Percentiles rank a stretch among this genome's conserved stretches.
Conservation (phyloP, 2,888 invertebrate genomes). For the Perdita meconis region DNA sequence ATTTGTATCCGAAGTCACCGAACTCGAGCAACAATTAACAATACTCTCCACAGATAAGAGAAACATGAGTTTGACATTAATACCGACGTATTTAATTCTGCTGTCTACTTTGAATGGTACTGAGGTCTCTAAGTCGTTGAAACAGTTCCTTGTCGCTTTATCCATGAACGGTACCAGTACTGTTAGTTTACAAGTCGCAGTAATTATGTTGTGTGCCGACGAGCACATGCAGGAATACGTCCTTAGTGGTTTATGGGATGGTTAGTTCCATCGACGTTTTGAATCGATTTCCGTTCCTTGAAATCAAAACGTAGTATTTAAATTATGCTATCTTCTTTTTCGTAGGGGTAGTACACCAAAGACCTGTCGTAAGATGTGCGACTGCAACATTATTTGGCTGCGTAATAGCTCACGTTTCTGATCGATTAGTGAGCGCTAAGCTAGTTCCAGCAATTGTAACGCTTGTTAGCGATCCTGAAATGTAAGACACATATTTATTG, state of each 20-base stretch:
- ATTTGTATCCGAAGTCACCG: slow-evolving; percentile 86
- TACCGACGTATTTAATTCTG: slow-evolving; percentile 87
- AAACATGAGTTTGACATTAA: slow-evolving; percentile 86
- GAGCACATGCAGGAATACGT: slow-evolving; percentile 86
- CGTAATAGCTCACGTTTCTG: slow-evolving; percentile 86
- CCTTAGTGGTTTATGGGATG: slow-evolving; percentile 88
- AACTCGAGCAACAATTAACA: slow-evolving; percentile 87
- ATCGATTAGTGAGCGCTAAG: slow-evolving; percentile 86
- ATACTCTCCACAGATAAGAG: slow-evolving; percentile 85
- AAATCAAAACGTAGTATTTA: slow-evolving; percentile 24
- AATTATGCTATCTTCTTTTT: slow-evolving; percentile 32
- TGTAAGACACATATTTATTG: too few species aligned
- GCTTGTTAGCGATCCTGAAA: slow-evolving; percentile 88
- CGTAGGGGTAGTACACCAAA: slow-evolving; percentile 88
- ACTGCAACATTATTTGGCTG: slow-evolving; percentile 87
- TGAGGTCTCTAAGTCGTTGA: slow-evolving; percentile 86
- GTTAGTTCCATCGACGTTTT: slow-evolving; percentile 81
- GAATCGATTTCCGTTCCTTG: neutral
- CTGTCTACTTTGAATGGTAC: slow-evolving; percentile 85
- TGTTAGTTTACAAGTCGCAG: slow-evolving; percentile 85
- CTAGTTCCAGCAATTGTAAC: slow-evolving; percentile 90
- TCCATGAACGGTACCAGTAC: slow-evolving; percentile 85
- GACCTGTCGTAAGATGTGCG: slow-evolving; percentile 87
- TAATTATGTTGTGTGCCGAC: slow-evolving; percentile 85
- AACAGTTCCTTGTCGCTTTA: slow-evolving; percentile 85